These are phyloP conservation scores for Pelobates cultripes DNA, from an alignment of 2,797 vertebrate species.

Conservation along the genomic window DNA sequence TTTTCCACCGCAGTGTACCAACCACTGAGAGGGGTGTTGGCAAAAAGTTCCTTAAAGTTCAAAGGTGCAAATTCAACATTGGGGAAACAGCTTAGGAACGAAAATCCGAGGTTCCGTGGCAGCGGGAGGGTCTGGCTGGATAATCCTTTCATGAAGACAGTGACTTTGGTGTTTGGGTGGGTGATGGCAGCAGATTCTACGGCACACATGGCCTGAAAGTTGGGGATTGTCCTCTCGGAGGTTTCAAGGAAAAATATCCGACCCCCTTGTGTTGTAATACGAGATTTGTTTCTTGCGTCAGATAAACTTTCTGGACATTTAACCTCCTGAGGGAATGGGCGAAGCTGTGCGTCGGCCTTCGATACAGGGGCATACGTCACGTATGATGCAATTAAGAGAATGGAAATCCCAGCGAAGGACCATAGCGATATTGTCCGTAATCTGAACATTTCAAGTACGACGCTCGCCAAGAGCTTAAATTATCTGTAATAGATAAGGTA, in stretches of 20 bases:
- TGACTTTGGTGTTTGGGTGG: constrained; percentile 58
- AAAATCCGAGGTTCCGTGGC: constrained; percentile 63
- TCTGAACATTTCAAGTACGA: constrained; percentile 16
- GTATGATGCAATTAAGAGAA: constrained; percentile 62
- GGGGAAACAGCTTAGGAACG: constrained; percentile 68
- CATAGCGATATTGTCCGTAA: constrained; percentile 58
- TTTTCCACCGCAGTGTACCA: constrained; percentile 57
- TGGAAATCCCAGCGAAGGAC: constrained; percentile 58
- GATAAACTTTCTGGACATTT: constrained; percentile 53
- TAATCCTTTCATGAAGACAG: constrained; percentile 72
- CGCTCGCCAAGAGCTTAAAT: neutral
- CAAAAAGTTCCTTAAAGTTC: constrained; percentile 66
- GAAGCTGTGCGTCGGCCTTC: constrained; percentile 16
- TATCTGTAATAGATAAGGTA: constrained; percentile 8
- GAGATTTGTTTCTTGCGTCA: accelerated
- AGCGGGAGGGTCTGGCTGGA: accelerated
- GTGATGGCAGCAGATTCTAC: constrained; percentile 70
- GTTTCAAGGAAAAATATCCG: constrained; percentile 74
- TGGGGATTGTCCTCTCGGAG: constrained; percentile 63
- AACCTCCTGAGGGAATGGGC: constrained; percentile 54
- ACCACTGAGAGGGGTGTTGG: constrained; percentile 61
- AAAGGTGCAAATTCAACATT: constrained; percentile 63
- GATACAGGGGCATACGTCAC: constrained; percentile 40
- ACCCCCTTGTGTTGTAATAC: accelerated
- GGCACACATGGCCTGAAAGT: constrained; percentile 66